Evolutionary conservation across 1,140 invertebrate genomes (phyloP), one percentile per base, ranked within the genome.

Genomic region (Diorhabda elongata): DNA sequence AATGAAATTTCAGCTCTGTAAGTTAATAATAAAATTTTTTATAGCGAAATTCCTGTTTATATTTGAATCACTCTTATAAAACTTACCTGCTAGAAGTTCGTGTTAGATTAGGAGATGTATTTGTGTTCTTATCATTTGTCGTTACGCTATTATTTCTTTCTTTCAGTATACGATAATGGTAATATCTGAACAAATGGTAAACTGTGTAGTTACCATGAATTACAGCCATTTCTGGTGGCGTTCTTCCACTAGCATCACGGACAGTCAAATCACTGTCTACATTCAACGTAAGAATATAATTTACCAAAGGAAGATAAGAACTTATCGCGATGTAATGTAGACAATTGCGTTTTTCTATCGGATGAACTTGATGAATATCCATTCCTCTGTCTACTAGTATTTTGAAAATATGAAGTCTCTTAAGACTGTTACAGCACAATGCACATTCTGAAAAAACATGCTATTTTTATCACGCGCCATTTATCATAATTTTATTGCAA

Each of bases 321-420:
- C 44, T 65, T 6, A 65, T 65, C 0, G 64, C 64, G 3, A 58
- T 56, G 56, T 57, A 65, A 58, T 57, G 52, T 5, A 65, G 64
- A 45, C 64, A 65, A n/a, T 65, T 65, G 8, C 52, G 44, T 4
- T n/a, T 9, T 43, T 56, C 47, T 7, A 65, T 26, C 1, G 64
- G 64, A 58, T 65, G 64, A 11, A 57, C 1, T 41, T 58, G 56
- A n/a, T 65, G 42, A 3, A 65, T 6, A 26, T 65, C 47, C 7
- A 57, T 5, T 9, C 64, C 64, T 5, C 5, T 43, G 9, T 5
- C 2, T 5, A 65, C 5, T 4, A 65, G 7, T 0, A 57, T 26
- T n/a, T 57, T 65, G 6, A 65, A 43, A n/a, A 58, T 57, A 4
- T 58, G 26, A 26, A 65, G 64, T 42, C 41, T 41, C 0, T 26